Evolutionary conservation across 2,888 invertebrate genomes (phyloP), one percentile per base, ranked within the genome.

Genomic region (Parnassius mnemosyne): DNA sequence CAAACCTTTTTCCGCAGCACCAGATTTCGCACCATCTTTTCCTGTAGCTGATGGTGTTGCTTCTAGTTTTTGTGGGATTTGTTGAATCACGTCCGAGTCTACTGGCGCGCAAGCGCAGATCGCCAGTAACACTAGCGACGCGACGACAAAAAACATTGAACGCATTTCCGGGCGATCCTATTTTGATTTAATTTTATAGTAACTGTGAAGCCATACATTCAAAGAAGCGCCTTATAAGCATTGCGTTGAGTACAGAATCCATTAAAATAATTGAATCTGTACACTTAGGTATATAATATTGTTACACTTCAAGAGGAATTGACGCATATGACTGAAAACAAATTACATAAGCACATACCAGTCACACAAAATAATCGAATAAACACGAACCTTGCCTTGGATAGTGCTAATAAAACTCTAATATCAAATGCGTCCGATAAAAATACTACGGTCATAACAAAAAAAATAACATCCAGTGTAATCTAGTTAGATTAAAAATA

Each of bases 21-120:
- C 89, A 87, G 85, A 89, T 51, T 43, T 82, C 84, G 72, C 83
- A 85, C 65, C 84, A 77, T 77, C 80, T 81, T 75, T 83, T 83
- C 76, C 85, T 79, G 78, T 90, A 90, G 73, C 85, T 89, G 83
- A 89, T 76, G 81, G 91, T 90, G 79, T 91, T 88, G 70, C 79
- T 71, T 77, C 85, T 49, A 9, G 13, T 71, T 66, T 90, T 85
- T 71, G 76, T 43, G 87, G 87, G 68, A 90, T 88, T 77, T 82
- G 85, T 75, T 89, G 83, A 77, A 90, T 89, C 81, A 84, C 87
- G 67, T 87, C 85, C 75, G 77, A 77, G 63, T 72, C 81, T 66
- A 66, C 72, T 64, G 89, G 88, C 49, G 84, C 84, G 88, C 87
- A 83, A 0, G 71, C 80, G 89, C 85, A 90, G 56, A 71, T 78